Conservation (phyloP, 2,113 vertebrate species). For the Ochotona curzoniae region DNA sequence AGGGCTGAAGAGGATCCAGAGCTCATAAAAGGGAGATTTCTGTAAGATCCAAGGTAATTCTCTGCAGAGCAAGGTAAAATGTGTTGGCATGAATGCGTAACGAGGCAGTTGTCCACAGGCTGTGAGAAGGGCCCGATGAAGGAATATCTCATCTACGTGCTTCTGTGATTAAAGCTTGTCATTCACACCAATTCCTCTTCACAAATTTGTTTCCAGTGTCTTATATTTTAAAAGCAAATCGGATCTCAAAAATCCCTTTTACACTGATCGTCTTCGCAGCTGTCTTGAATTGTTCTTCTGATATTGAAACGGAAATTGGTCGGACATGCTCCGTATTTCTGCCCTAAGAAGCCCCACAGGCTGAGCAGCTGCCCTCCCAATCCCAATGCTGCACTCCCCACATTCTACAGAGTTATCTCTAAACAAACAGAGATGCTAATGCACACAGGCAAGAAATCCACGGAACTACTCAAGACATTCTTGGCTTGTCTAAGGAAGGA, state of each 20-base stretch:
- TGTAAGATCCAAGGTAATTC: background rate
- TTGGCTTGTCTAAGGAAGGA: background rate
- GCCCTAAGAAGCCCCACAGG: background rate
- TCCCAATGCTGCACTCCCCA: too few species aligned
- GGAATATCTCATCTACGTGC: background rate
- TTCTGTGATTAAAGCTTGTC: conserved; percentile 41
- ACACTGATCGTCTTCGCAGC: conserved; percentile 12
- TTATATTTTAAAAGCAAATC: conserved; percentile 55
- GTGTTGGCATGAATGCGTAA: background rate
- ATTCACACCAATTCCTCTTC: conserved; percentile 26
- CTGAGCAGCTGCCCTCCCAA: background rate
- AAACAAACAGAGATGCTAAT: background rate
- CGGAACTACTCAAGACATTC: background rate
- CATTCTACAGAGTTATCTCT: background rate
- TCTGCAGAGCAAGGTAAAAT: background rate
- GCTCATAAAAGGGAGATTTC: conserved; percentile 10
- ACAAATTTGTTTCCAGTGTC: conserved; percentile 47
- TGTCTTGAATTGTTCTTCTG: conserved; percentile 46
- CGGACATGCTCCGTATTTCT: background rate
- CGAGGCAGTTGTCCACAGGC: background rate
- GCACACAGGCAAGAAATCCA: background rate
- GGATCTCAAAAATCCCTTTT: conserved; percentile 60
- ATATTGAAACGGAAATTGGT: conserved; percentile 13
- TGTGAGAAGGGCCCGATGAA: conserved; percentile 8
- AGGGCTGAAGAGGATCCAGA: background rate